phyloP scores from a whole-genome alignment of 1,140 invertebrate species.

The Diuraphis noxia region DNA sequence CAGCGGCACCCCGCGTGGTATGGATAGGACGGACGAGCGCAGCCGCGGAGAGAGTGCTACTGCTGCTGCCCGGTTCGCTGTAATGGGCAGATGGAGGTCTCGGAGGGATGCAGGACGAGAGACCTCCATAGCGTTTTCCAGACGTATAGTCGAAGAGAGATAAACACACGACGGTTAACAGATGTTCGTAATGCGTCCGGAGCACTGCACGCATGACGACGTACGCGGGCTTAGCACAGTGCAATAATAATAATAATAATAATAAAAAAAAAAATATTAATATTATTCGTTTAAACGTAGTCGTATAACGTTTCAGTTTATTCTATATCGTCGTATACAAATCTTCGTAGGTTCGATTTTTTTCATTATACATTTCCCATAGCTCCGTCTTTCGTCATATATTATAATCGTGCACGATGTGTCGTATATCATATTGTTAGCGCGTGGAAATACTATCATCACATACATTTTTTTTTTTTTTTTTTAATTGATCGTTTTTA shows the following conservation, averaged over 20 bases:
- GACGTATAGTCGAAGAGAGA: neutral
- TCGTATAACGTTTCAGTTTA: neutral
- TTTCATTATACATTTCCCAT: neutral
- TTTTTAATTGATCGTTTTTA: neutral
- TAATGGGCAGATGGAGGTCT: neutral
- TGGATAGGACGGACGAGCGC: too few species aligned
- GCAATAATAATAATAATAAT: conserved; percentile 30
- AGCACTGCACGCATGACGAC: neutral
- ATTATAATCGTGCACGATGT: too few species aligned
- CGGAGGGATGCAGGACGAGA: too few species aligned
- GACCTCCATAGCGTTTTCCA: neutral
- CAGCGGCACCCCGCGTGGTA: neutral
- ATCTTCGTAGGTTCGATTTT: neutral
- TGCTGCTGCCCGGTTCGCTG: too few species aligned
- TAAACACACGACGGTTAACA: conserved; percentile 14
- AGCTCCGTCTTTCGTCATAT: neutral
- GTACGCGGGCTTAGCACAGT: neutral
- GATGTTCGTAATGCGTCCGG: conserved; percentile 35
- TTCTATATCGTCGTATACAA: neutral
- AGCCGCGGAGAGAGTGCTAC: neutral
- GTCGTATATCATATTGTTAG: neutral
- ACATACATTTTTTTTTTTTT: neutral
- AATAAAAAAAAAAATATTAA: neutral
- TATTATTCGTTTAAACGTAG: neutral
- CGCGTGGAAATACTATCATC: neutral